Conservation (phyloP, 2,113 vertebrate genomes). For the Pampusana beccarii region DNA sequence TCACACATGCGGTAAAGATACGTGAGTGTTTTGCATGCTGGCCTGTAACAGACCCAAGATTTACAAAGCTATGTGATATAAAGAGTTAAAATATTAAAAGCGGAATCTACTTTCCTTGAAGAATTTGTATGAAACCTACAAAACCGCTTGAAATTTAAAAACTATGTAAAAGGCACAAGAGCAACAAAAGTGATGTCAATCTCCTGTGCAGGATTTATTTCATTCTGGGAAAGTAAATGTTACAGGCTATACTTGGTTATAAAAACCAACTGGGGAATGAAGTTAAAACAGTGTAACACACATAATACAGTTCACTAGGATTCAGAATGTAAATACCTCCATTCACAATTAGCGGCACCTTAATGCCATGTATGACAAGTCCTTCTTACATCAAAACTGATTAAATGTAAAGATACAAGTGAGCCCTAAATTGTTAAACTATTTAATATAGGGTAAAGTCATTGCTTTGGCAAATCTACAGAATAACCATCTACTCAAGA, state of each 20-base stretch:
- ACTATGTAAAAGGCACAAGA: neutral
- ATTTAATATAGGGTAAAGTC: neutral
- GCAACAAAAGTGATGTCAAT: neutral
- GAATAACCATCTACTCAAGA: neutral
- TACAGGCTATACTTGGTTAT: neutral
- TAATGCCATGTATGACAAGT: neutral
- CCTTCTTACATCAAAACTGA: neutral
- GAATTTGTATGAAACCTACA: neutral
- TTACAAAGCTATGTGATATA: neutral
- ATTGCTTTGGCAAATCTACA: neutral
- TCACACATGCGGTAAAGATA: neutral
- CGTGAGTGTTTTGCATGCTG: neutral
- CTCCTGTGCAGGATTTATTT: neutral
- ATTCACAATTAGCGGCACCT: neutral
- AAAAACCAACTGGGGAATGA: neutral
- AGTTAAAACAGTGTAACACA: neutral
- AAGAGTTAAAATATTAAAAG: slow-evolving; percentile 6
- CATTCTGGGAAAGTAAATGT: slow-evolving; percentile 14
- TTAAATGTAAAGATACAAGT: neutral
- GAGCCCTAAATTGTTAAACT: neutral
- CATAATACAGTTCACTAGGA: neutral
- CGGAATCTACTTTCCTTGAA: neutral
- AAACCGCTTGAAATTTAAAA: slow-evolving; percentile 17
- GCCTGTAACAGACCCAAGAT: neutral
- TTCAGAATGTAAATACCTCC: slow-evolving; percentile 11